Evolutionary conservation across 2,113 vertebrate genomes (phyloP), one percentile per base, ranked within the genome.

Genomic region (Odocoileus hemionus): DNA sequence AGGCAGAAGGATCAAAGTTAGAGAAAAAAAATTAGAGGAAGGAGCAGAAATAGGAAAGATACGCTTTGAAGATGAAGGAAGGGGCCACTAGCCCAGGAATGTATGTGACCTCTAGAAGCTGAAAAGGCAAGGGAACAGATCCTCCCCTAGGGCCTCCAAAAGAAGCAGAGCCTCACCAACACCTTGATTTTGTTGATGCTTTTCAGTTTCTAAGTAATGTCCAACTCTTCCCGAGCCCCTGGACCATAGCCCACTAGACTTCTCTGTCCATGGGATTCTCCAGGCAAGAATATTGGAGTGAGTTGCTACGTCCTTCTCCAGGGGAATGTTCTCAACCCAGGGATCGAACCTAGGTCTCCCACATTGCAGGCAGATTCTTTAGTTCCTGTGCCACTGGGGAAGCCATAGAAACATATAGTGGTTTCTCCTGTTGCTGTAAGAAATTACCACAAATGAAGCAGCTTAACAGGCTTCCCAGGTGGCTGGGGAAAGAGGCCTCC

Each of bases 321-420:
- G 36, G 36, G 23, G 70, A 43, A 36, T 43, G 36, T 74, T 39
- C 23, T 36, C 23, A 13, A 25, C 1, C 70, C 70, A 43, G 36
- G 36, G 36, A 30, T 43, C 5, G 0, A 26, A 43, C 70, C 70
- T 36, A 43, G 36, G 21, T 36, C 23, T 43, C 36, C 67, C 36
- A 12, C n/a, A 39, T 23, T 36, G n/a, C 64, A 70, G 64, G n/a
- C n/a, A 70, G n/a, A 70, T 70, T 70, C 19, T n/a, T 70, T 70
- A 70, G 10, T 0, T 1, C 43, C 36, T 76, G 36, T 0, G 0
- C 36, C 70, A 43, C 23, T 36, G 25, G 70, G 70, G 36, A 43
- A 26, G 70, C 36, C 70, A 70, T 12, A 23, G 67, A 36, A 76
- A 76, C 2, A 1, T 76, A 14, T 14, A 76, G 12, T 43, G 25